Base-by-base conservation (phyloP, 2,113 vertebrate genomes). In the Cyanistes caeruleus region DNA sequence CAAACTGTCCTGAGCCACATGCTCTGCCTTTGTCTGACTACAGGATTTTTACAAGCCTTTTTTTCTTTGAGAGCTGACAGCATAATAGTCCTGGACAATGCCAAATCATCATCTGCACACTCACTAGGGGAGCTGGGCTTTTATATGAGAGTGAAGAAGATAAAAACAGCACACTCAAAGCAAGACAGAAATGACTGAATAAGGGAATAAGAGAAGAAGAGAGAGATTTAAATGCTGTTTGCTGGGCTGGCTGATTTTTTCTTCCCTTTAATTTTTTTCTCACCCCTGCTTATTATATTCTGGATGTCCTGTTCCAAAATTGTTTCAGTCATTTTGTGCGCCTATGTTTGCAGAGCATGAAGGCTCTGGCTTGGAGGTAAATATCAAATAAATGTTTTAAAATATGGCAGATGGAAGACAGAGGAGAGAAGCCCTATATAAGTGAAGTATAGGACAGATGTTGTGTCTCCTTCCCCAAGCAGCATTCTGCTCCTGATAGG, bases 61-160 rank as follows among this genome's bases (percentile, higher is more conserved):
- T 96, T 97, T 97, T 77, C 87, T 97, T 83, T 91, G 84, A 96
- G 92, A 96, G 87, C 72, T 89, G 92, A 95, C 87, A 95, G 89
- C 95, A 97, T 97, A 97, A 94, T 96, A 87, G 95, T 93, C 74
- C 68, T 95, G 85, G 76, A 93, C 96, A 93, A 94, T 97, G 77
- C 93, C 93, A 98, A 97, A 96, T 97, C 93, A 93, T 96, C 97
- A 97, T 96, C 97, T 97, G 84, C 83, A 90, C 93, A 48, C 95
- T 97, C 90, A 49, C 92, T 96, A 96, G 81, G 76, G 82, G 77
- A 94, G 83, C 74, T 39, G 60, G 75, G 83, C 96, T 97, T 97
- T 96, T 94, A 95, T 92, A 94, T 43, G 90, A 94, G 94, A 87
- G 77, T 58, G 25, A 94, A 95, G 79, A 75, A 97, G 95, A 97